Evolutionary conservation across 2,113 vertebrate species (phyloP).

Genomic region (Equus quagga): DNA sequence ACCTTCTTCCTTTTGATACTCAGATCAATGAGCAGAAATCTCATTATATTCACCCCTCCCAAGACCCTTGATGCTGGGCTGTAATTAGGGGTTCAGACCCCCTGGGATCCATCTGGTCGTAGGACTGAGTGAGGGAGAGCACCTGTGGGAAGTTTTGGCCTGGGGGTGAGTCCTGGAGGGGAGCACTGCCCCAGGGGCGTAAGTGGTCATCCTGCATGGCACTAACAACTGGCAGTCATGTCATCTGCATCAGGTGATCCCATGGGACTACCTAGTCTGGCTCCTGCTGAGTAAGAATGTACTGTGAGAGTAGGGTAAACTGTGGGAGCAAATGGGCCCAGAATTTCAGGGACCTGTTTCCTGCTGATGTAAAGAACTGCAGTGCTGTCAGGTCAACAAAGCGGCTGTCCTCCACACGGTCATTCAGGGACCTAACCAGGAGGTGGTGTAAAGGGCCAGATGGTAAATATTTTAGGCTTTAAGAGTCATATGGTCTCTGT

Average conservation of each 20-base stretch:
- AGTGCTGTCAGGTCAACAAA: too few relatives aligned
- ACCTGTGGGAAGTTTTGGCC: background rate
- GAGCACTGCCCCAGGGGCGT: background rate
- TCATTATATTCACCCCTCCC: background rate
- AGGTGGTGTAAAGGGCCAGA: background rate
- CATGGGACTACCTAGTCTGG: background rate
- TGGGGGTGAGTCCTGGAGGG: fast-evolving
- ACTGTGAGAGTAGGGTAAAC: background rate
- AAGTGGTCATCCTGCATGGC: background rate
- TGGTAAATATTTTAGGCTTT: background rate
- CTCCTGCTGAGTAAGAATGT: background rate
- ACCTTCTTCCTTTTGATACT: background rate
- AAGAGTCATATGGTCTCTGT: background rate
- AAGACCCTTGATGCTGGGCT: background rate
- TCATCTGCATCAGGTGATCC: background rate
- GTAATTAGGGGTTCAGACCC: too few relatives aligned
- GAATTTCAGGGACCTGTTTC: background rate
- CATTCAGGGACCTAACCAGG: background rate
- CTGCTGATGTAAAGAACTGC: background rate
- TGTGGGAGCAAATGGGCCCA: fast-evolving
- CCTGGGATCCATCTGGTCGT: background rate
- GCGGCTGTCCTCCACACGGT: too few relatives aligned
- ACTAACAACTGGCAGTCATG: background rate
- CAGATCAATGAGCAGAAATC: background rate
- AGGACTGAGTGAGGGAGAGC: background rate